Conservation (phyloP, 2,888 invertebrate genomes). For the Euspilapteryx auroguttella region DNA sequence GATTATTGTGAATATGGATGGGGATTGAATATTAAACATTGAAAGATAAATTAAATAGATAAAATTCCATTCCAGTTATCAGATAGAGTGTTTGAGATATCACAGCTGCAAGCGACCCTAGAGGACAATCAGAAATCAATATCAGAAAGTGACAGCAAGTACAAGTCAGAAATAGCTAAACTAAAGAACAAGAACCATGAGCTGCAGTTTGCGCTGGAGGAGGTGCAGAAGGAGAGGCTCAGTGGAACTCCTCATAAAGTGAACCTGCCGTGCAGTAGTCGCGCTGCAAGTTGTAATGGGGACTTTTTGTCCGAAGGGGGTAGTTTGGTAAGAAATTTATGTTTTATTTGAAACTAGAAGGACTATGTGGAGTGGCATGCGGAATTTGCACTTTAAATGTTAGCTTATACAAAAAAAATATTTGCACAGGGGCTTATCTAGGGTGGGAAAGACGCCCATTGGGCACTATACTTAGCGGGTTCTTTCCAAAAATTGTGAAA, state of each 20-base stretch:
- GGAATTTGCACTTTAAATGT: too few relatives aligned
- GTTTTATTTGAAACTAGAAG: too few relatives aligned
- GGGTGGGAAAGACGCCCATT: too few relatives aligned
- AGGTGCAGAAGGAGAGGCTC: slow-evolving; percentile 36
- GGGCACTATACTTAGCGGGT: too few relatives aligned
- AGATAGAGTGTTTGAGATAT: slow-evolving; percentile 75
- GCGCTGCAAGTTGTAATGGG: slow-evolving; percentile 47
- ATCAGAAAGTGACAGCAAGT: slow-evolving; percentile 62
- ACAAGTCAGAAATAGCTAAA: slow-evolving; percentile 61
- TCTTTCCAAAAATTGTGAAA: too few relatives aligned
- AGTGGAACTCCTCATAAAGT: slow-evolving; percentile 31
- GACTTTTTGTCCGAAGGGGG: slow-evolving; percentile 60
- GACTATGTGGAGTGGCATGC: too few relatives aligned
- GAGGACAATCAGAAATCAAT: slow-evolving; percentile 69
- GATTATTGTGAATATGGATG: too few relatives aligned
- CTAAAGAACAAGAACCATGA: slow-evolving; percentile 61
- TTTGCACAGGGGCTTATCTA: too few relatives aligned
- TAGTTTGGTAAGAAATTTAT: slow-evolving; percentile 49
- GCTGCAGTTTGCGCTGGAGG: slow-evolving; percentile 38
- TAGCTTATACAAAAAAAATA: too few relatives aligned
- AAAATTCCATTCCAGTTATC: slow-evolving; percentile 57
- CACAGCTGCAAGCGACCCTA: slow-evolving; percentile 66
- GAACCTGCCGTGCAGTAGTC: slow-evolving; percentile 36
- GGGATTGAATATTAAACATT: too few relatives aligned
- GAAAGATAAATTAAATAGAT: neutral